Percentiles rank a stretch among this genome's conserved stretches.
Conservation (phyloP, 2,797 vertebrate genomes). For the Molossus molossus region DNA sequence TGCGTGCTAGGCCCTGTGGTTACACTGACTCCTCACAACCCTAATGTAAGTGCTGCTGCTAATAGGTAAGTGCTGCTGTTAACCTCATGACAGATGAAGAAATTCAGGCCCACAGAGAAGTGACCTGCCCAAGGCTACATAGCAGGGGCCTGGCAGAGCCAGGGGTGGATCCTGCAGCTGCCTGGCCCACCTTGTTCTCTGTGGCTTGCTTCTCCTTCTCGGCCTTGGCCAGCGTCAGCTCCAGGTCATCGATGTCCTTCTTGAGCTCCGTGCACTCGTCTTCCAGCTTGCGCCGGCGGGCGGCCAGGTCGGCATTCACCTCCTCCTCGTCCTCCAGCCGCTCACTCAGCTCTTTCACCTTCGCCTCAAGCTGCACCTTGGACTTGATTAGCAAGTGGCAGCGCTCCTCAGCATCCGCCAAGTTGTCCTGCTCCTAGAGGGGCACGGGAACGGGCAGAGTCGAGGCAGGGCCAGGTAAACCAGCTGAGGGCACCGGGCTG, state of each 20-base stretch:
- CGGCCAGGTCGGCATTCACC: constrained; percentile 93
- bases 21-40: not conserved
- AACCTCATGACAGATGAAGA: not conserved
- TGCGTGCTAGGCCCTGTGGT: rapidly evolving
- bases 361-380: constrained; percentile 96
- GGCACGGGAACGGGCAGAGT: not conserved
- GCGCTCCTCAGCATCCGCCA: constrained; percentile 96
- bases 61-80: not conserved
- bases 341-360: constrained; percentile 95
- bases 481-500: not conserved
- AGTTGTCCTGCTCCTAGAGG: constrained; percentile 96
- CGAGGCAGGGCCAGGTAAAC: not conserved
- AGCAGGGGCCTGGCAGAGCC: not conserved
- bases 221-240: constrained; percentile 96
- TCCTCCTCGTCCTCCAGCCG: constrained; percentile 97
- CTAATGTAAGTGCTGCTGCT: not conserved
- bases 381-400: constrained; percentile 97
- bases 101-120: not conserved
- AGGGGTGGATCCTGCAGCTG: not conserved
- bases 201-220: constrained; percentile 97
- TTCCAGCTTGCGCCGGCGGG: constrained; percentile 96
- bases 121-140: not conserved
- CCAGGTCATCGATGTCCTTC: constrained; percentile 97
- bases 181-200: constrained; percentile 94
- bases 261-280: constrained; percentile 97